A percentile compares a stretch with the other conserved stretches of the same genome.
phyloP scores from a whole-genome alignment of 2,797 vertebrate species.

The Schizopygopsis pylzovi region DNA sequence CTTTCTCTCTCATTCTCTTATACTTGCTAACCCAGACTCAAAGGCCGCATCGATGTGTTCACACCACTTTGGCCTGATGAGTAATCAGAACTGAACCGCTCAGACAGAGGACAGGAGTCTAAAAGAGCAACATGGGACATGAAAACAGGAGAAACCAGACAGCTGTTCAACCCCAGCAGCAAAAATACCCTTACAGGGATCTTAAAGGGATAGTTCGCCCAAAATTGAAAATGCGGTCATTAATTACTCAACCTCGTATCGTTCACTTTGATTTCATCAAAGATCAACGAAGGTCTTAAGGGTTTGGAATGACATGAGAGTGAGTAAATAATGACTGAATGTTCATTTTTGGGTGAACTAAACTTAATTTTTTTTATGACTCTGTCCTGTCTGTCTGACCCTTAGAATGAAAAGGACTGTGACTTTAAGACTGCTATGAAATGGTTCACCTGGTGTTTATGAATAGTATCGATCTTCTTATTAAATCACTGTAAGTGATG shows the following conservation, averaged over 20 bases:
- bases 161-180: neutral
- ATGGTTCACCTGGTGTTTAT: neutral
- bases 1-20: constrained; percentile 5
- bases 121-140: constrained; percentile 20
- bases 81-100: constrained; percentile 47
- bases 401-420: neutral
- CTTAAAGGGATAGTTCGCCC: neutral
- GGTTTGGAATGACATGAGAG: no score
- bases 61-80: constrained; percentile 56
- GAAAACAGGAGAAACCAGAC: constrained; percentile 14
- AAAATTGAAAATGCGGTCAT: no score
- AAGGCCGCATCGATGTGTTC: constrained; percentile 46
- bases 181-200: neutral
- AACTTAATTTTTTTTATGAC: neutral
- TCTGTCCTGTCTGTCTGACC: no score
- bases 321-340: no score
- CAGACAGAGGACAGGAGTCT: neutral
- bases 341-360: no score
- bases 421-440: neutral
- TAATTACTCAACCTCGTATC: no score
- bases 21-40: constrained; percentile 42
- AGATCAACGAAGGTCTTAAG: no score
- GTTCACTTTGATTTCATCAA: no score
- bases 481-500: neutral
- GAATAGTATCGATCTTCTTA: neutral